Evolutionary conservation across 1,140 invertebrate species (phyloP), one percentile per base, ranked within the genome.

Genomic region (Atta cephalotes): DNA sequence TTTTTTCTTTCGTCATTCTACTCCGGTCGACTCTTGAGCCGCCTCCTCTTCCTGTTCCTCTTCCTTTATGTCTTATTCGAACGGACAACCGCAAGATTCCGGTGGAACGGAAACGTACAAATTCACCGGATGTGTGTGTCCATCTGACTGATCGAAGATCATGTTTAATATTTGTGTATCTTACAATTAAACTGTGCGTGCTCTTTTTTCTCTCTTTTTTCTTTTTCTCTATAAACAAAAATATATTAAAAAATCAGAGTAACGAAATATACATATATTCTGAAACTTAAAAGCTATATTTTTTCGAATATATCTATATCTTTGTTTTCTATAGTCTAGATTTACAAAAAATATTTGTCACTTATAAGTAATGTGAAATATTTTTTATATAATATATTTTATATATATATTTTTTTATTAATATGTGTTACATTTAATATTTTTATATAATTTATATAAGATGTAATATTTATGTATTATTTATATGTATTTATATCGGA

Each of bases 31-130:
- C 60, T 71, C 77, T 35, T 58, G n/a, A 85, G 39, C 65, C 72
- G 53, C 14, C 68, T 68, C 71, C 35, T 31, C 25, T 76, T 82
- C 49, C 71, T 58, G 39, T 53, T 39, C 66, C 71, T 35, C 51
- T 76, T 63, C 58, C 21, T 60, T 72, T 76, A 56, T 39, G 31
- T 31, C 31, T 28, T 31, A 74, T 85, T 56, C 66, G 39, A 21
- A 65, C 39, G 28, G 63, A 70, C 35, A 63, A 72, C 78, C 86
- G 39, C 79, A 63, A 82, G 71, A 66, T 58, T 74, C 60, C 62
- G 71, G 82, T 35, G 28, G 18, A 78, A 85, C 80, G 80, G 68
- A 84, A 84, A 49, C 39, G 25, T 39, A 51, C 39, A 16, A 49
- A 70, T 72, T 82, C 56, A 49, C 53, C 39, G 70, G 39, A 74